Evolutionary conservation across 1,140 invertebrate genomes (phyloP).

Genomic region (Macrobrachium rosenbergii): DNA sequence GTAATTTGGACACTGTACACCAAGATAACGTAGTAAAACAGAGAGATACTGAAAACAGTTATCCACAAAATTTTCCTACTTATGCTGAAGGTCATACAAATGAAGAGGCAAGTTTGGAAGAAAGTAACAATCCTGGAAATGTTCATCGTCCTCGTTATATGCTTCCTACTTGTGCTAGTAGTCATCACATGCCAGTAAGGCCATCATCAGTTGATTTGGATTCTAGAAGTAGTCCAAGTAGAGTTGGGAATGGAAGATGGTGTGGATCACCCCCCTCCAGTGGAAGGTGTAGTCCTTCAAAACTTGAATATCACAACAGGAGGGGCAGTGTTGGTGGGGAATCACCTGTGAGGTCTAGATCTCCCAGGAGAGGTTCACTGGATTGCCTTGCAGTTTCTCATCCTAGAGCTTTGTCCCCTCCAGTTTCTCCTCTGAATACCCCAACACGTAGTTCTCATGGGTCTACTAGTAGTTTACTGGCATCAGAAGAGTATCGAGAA

Average conservation of each 20-base stretch:
- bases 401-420: constrained; percentile 51
- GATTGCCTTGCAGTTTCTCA: constrained; percentile 56
- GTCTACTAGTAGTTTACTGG: constrained; percentile 54
- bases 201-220: constrained; percentile 51
- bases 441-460: constrained; percentile 57
- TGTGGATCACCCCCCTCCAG: constrained; percentile 41
- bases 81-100: not conserved
- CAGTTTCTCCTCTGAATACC: constrained; percentile 46
- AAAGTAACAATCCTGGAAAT: not conserved
- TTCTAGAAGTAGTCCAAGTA: constrained; percentile 38
- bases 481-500: constrained; percentile 64
- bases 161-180: constrained; percentile 55
- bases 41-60: not conserved
- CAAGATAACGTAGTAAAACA: too few relatives aligned
- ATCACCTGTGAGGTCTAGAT: constrained; percentile 45
- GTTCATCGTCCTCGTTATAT: constrained; percentile 58
- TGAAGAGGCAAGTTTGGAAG: not conserved
- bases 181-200: constrained; percentile 42
- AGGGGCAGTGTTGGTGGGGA: constrained; percentile 48
- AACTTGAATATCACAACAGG: constrained; percentile 33
- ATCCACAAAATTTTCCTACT: not conserved
- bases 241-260: constrained; percentile 38
- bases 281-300: constrained; percentile 52
- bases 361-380: constrained; percentile 57
- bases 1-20: too few relatives aligned